phyloP scores from a whole-genome alignment of 1,140 invertebrate species.

The Trichoplusia ni region DNA sequence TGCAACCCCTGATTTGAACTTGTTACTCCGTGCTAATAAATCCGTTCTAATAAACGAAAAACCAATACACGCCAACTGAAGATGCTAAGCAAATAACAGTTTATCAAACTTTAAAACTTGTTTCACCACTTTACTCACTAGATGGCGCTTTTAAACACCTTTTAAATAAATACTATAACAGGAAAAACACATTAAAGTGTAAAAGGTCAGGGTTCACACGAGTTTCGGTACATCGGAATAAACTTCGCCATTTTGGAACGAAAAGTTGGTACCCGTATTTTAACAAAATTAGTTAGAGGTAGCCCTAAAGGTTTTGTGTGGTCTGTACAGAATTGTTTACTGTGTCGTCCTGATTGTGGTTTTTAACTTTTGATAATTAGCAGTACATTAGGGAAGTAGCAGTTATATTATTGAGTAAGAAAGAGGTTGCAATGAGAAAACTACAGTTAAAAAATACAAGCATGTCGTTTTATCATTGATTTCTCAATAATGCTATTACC shows the following conservation, averaged over 20 bases:
- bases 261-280: conserved; percentile 14
- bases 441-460: no score
- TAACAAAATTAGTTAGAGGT: conserved; percentile 2
- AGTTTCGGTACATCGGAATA: not conserved
- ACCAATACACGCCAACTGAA: no score
- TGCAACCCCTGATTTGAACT: no score
- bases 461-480: no score
- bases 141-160: conserved; percentile 13
- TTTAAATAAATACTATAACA: not conserved
- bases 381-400: no score
- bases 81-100: no score
- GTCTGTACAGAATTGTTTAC: not conserved
- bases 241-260: not conserved
- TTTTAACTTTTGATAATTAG: not conserved
- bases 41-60: no score
- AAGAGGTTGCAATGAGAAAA: no score
- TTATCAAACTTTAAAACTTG: not conserved
- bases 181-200: conserved; percentile 20
- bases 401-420: no score
- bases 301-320: not conserved
- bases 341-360: not conserved
- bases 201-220: conserved; percentile 9
- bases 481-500: no score
- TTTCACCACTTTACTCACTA: not conserved
- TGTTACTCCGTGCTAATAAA: no score